Evolutionary conservation across 2,888 invertebrate species (phyloP).

Genomic region (Pasiphila rectangulata): DNA sequence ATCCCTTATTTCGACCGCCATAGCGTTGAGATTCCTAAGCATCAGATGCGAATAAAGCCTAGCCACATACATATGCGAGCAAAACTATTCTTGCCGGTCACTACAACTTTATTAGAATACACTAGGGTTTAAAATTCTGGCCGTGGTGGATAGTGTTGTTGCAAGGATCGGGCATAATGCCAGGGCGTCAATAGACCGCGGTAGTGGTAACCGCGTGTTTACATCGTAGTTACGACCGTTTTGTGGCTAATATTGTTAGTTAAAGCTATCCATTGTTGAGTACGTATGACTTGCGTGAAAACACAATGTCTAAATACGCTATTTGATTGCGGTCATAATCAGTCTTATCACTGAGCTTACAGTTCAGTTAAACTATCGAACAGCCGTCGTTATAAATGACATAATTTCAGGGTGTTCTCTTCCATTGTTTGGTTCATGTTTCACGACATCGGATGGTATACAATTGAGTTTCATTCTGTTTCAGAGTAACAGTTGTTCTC

Average conservation of each 20-base stretch:
- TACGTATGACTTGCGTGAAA: conserved; percentile 15
- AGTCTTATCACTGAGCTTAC: background rate
- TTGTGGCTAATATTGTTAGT: conserved; percentile 37
- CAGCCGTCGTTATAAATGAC: too few species aligned
- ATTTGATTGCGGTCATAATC: background rate
- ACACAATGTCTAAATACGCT: background rate
- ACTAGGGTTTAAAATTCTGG: conserved; percentile 12
- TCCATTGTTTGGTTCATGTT: background rate
- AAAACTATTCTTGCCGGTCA: conserved; percentile 8
- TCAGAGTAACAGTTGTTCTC: background rate
- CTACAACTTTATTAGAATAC: conserved; percentile 7
- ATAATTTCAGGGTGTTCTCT: too few species aligned
- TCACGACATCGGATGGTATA: background rate
- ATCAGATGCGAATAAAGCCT: conserved; percentile 3
- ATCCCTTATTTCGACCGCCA: background rate
- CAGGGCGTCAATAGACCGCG: conserved; percentile 45
- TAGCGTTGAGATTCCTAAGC: conserved; percentile 15
- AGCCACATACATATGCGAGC: conserved; percentile 12
- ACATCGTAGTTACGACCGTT: conserved; percentile 41
- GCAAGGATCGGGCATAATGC: conserved; percentile 38
- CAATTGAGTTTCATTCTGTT: background rate
- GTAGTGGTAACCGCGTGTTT: conserved; percentile 41
- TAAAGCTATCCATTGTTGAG: conserved; percentile 23
- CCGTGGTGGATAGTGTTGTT: background rate
- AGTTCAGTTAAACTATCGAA: background rate